These are phyloP conservation scores for Dermochelys coriacea DNA, from an alignment of 2,797 vertebrate genomes.

Conservation along the genomic window DNA sequence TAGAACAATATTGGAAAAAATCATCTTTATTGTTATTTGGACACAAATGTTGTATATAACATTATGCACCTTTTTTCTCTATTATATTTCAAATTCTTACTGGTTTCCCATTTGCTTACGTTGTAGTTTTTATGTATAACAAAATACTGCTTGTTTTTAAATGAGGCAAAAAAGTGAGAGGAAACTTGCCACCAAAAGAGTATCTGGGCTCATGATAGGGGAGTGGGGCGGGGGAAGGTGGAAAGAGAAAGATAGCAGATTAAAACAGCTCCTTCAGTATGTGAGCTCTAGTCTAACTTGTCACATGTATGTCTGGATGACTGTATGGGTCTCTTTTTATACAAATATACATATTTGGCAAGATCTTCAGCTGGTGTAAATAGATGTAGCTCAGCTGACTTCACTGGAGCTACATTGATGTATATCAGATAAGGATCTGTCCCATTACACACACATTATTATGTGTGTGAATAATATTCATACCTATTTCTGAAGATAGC, in stretches of 20 bases:
- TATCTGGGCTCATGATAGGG: background rate
- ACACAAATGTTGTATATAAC: background rate
- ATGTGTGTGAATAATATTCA: background rate
- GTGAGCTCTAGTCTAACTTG: background rate
- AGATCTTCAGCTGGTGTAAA: background rate
- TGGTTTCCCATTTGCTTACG: rapidly evolving
- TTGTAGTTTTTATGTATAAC: background rate
- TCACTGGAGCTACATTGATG: background rate
- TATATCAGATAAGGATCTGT: background rate
- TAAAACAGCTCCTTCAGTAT: background rate
- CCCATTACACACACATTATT: background rate
- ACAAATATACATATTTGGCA: background rate
- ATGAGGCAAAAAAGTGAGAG: background rate
- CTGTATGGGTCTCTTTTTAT: background rate
- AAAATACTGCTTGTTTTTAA: background rate
- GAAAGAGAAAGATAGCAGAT: background rate
- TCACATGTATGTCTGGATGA: background rate
- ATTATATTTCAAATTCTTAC: background rate
- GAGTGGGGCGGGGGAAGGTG: background rate
- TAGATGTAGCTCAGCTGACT: background rate
- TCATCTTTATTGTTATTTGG: background rate
- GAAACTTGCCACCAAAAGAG: background rate
- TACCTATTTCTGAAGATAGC: background rate
- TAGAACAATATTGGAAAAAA: background rate
- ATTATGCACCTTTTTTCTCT: background rate